phyloP scores from a whole-genome alignment of 2,888 invertebrate genomes.

The Lobophora halterata region DNA sequence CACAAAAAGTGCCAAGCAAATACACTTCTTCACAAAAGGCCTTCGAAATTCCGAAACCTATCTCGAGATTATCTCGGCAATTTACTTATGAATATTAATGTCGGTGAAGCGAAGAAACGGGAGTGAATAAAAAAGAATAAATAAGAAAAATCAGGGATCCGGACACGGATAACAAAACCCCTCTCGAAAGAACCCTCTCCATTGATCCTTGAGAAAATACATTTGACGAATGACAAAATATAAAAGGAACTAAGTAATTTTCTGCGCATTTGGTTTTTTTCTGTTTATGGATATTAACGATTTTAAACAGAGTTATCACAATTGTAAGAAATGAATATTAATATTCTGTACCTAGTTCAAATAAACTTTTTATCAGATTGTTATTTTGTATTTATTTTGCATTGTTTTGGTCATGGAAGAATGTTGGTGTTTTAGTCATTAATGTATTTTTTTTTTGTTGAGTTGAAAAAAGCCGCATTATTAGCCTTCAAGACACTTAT shows the following conservation, averaged over 20 bases:
- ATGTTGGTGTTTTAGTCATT: no score
- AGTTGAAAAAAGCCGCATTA: no score
- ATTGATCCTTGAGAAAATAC: constrained; percentile 62
- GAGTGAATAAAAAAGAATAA: constrained; percentile 45
- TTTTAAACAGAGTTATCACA: no score
- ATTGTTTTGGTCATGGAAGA: no score
- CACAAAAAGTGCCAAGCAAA: constrained; percentile 17
- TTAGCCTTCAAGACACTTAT: no score
- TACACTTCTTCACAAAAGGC: constrained; percentile 26
- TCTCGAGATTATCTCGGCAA: constrained; percentile 59
- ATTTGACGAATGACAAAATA: constrained; percentile 75
- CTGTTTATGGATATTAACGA: constrained; percentile 50
- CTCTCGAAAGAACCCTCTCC: constrained; percentile 34
- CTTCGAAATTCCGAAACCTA: constrained; percentile 31
- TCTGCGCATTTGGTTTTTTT: constrained; percentile 70
- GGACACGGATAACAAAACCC: constrained; percentile 66
- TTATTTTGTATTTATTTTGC: no score
- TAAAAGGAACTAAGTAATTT: constrained; percentile 66
- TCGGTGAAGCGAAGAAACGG: constrained; percentile 51
- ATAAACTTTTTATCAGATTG: no score
- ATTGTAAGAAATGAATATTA: no score
- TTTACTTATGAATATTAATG: constrained; percentile 79
- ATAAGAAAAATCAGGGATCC: constrained; percentile 42
- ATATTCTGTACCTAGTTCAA: no score
- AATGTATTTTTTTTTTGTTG: no score